Evolutionary conservation across 2,113 vertebrate species (phyloP).

Genomic region (Microcebus murinus): DNA sequence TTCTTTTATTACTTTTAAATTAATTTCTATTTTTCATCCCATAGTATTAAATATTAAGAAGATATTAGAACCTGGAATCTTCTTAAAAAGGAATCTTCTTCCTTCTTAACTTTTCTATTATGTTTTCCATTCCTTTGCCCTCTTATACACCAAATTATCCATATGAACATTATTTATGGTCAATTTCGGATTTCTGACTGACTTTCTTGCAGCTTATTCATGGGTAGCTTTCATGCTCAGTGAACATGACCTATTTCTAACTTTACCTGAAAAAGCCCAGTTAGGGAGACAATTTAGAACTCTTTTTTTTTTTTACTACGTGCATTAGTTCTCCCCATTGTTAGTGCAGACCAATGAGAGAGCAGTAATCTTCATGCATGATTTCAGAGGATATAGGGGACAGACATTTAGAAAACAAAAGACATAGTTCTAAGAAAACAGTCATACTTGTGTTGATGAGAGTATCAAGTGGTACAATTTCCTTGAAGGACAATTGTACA

Average conservation of each 20-base stretch:
- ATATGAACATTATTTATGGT: background rate
- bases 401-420: background rate
- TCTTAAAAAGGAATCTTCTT: background rate
- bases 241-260: conserved; percentile 56
- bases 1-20: conserved; percentile 44
- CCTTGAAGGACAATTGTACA: background rate
- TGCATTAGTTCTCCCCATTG: background rate
- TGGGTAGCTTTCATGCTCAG: conserved; percentile 8
- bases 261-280: background rate
- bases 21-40: conserved; percentile 4
- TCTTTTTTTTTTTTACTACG: background rate
- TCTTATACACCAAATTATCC: conserved; percentile 51
- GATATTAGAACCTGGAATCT: background rate
- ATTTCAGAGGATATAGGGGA: conserved; percentile 30
- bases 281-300: background rate
- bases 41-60: conserved; percentile 20
- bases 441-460: background rate
- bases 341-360: background rate
- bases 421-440: background rate
- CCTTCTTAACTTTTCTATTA: conserved; percentile 1
- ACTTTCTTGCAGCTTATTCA: background rate
- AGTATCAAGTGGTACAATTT: background rate
- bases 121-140: conserved; percentile 6
- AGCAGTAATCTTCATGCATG: background rate
- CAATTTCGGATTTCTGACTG: background rate